These are phyloP conservation scores for Zoanthus gigantus DNA, from an alignment of 92 coral and sea anemone genomes.

Conservation along the genomic window DNA sequence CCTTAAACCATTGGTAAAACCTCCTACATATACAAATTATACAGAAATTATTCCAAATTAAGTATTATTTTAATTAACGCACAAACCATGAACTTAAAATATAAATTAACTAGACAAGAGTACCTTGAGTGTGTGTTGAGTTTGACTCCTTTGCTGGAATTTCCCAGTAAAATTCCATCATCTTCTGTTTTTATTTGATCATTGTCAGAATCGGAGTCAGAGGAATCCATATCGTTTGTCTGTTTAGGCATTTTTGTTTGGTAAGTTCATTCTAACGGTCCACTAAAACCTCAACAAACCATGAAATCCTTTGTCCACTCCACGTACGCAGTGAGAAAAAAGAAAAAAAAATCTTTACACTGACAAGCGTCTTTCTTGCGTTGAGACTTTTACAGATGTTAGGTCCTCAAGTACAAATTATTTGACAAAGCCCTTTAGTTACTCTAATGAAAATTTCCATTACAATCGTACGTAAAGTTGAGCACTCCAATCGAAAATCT, in stretches of 20 bases:
- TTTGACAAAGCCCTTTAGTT: neutral
- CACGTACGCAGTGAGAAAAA: neutral
- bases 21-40: no score
- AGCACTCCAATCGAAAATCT: neutral
- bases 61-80: no score
- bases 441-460: neutral
- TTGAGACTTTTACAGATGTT: neutral
- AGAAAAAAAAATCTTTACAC: no score
- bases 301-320: conserved; percentile 2
- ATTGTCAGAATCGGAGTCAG: conserved; percentile 58
- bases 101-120: no score
- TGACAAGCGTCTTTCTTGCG: neutral
- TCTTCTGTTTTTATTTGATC: conserved; percentile 57
- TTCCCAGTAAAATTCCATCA: conserved; percentile 47
- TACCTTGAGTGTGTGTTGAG: neutral
- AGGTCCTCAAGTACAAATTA: neutral
- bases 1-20: no score
- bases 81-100: no score
- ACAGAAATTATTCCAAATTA: no score
- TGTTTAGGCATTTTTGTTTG: conserved; percentile 46
- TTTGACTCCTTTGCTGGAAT: conserved; percentile 27
- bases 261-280: neutral
- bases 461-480: neutral
- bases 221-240: conserved; percentile 24
- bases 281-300: neutral